Base-by-base conservation (phyloP, 2,888 invertebrate genomes). In the Ligdia adustata region DNA sequence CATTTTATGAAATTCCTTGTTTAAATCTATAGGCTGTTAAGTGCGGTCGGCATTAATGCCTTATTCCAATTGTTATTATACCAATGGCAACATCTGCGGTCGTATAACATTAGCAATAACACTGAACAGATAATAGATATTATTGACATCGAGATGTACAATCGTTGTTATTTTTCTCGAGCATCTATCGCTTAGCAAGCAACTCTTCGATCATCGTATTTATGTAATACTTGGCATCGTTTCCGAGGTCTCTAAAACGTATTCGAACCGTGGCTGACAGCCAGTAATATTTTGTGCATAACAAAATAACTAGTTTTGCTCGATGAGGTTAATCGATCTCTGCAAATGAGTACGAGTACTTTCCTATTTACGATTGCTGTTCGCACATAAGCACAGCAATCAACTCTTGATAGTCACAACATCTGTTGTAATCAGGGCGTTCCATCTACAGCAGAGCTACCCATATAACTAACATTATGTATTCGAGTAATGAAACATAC, bases 211-310 rank as follows among this genome's bases (percentile, higher is more conserved):
- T 75, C 69, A 74, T 73, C 56, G 49, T 60, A 64, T 63, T 71
- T 75, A 75, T 68, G 66, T 79, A 80, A 79, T 76, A 79, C 66
- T 85, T 86, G 85, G 84, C 84, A 83, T 76, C 73, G 75, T 65
- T 78, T 72, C 72, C 73, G 52, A 67, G 52, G 57, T 57, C 55
- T 59, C 63, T 61, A 45, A 70, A 69, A 75, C 70, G 72, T 76
- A 72, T 71, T 62, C 47, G 57, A 68, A 73, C 76, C 68, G 71
- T 82, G 79, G 79, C 79, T 67, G 66, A 63, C 71, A 74, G 80
- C 79, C 79, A 82, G 75, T 72, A 69, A 74, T 75, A 72, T 74
- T 72, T 69, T 75, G 68, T 77, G 72, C 72, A 78, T 69, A 64
- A 59, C 53, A 62, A 48, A 51, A 43, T 47, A 52, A 64, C 65